Conservation (phyloP, 1,140 invertebrate species). For the Asobara japonica region DNA sequence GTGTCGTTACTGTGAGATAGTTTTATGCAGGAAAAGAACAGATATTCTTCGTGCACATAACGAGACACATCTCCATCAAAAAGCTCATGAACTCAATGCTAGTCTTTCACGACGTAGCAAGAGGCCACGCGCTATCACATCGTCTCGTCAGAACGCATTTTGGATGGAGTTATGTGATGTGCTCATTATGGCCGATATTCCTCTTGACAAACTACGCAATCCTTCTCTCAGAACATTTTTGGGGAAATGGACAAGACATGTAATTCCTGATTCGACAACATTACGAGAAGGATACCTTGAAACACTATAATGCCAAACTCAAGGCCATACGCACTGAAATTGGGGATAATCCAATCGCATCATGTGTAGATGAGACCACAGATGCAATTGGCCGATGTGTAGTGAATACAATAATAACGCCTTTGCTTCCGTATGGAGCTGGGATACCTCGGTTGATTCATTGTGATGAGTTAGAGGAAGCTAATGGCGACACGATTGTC, state of each 20-base stretch:
- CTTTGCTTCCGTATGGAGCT: background rate
- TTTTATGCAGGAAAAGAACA: background rate
- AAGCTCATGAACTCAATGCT: background rate
- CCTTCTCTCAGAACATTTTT: background rate
- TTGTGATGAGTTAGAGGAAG: background rate
- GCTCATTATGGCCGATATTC: background rate
- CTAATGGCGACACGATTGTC: background rate
- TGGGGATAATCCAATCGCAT: constrained; percentile 16
- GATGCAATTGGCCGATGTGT: constrained; percentile 24
- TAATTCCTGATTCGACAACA: constrained; percentile 4
- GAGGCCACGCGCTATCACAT: background rate
- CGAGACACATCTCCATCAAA: background rate
- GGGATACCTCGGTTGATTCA: background rate
- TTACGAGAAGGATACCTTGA: background rate
- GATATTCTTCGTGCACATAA: background rate
- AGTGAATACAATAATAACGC: constrained; percentile 27
- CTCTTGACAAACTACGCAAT: background rate
- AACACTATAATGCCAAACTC: background rate
- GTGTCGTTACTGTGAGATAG: background rate
- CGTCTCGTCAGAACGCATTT: background rate
- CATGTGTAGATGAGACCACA: constrained; percentile 31
- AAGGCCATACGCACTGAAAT: background rate
- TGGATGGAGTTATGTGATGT: background rate
- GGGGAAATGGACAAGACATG: background rate
- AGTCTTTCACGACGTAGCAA: background rate